Evolutionary conservation across 2,113 vertebrate genomes (phyloP), one percentile per base, ranked within the genome.

Genomic region (Alethe diademata): DNA sequence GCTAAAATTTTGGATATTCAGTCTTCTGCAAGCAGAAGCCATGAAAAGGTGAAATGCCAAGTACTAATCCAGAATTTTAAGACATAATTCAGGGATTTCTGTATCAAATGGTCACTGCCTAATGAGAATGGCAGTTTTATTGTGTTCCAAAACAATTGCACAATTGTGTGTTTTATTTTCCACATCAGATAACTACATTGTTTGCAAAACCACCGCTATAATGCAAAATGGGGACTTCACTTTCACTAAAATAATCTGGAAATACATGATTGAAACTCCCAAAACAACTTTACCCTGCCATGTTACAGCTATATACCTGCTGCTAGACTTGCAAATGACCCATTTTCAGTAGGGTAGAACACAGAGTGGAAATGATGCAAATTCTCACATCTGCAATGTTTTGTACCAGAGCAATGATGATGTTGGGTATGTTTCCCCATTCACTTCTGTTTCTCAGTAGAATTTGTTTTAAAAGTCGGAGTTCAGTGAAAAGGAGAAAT

Each of bases 271-370:
- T 88, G 82, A 74, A 96, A 93, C 82, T 94, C 93, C 82, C 85
- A 56, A 53, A 92, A 87, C 92, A 93, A 92, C 88, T 93, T 88
- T 94, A 67, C 53, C 43, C 82, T 93, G 90, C 86, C 90, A 87
- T 76, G 56, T 78, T 92, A 92, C 78, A 90, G 89, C 93, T 86
- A 78, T 86, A 76, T 93, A 88, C 92, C 79, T 96, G 92, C 96
- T 95, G 85, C 88, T 96, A 74, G 75, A 72, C 43, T 94, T 92
- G 76, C 86, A 95, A 96, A 97, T 5, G 45, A 71, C 53, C 69
- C 79, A 80, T 96, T 95, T 94, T 79, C 74, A 80, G 57, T 36
- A 78, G 79, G 73, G 47, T 53, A 74, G 76, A 86, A 71, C 73
- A 84, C 76, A 53, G 65, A 90, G 76, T 86, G 57, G 79, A 95